phyloP scores from a whole-genome alignment of 2,113 vertebrate genomes.

The Forbesichthys agassizii region DNA sequence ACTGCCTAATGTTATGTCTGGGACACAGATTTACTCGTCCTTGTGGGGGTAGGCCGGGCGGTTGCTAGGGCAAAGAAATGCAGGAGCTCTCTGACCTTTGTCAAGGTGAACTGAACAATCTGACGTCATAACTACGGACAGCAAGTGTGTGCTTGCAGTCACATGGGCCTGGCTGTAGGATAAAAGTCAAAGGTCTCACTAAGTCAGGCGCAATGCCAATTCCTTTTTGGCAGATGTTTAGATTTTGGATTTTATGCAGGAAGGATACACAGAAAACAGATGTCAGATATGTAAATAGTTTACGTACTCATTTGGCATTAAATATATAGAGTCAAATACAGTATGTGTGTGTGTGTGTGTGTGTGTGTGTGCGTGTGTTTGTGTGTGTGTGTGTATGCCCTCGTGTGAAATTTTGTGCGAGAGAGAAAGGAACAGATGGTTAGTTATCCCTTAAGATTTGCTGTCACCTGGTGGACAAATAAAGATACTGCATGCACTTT shows the following conservation, averaged over 20 bases:
- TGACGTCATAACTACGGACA: constrained; percentile 56
- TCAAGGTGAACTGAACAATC: constrained; percentile 56
- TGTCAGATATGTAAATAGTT: neutral
- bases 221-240: constrained; percentile 27
- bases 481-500: constrained; percentile 7
- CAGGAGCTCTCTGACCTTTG: constrained; percentile 58
- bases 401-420: neutral
- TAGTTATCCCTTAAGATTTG: constrained; percentile 14
- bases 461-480: constrained; percentile 47
- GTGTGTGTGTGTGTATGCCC: neutral
- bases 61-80: constrained; percentile 57
- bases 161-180: constrained; percentile 35
- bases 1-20: constrained; percentile 69
- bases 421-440: neutral
- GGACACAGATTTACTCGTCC: constrained; percentile 64
- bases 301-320: neutral
- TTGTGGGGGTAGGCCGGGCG: constrained; percentile 45
- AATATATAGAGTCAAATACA: neutral
- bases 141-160: constrained; percentile 57
- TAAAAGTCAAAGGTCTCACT: constrained; percentile 51
- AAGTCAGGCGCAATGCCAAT: constrained; percentile 26
- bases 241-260: constrained; percentile 27
- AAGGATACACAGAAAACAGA: constrained; percentile 13
- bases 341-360: neutral
- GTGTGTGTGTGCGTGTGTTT: no score